Percentiles rank a stretch among this genome's conserved stretches.
Conservation (phyloP, 2,888 invertebrate species). For the Adelphocoris suturalis region DNA sequence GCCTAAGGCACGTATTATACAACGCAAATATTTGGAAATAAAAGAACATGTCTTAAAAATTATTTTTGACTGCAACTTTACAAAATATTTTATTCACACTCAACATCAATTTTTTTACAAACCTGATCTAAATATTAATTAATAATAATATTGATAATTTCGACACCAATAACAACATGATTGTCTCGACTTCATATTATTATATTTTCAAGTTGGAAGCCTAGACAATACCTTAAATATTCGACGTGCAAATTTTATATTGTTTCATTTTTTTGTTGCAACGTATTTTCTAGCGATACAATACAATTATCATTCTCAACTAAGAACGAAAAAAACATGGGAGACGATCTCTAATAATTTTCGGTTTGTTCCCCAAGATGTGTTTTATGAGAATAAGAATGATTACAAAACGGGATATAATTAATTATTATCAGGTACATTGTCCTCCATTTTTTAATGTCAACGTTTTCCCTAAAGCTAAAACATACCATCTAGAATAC, state of each 20-base stretch:
- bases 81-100: conserved; percentile 64
- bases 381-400: neutral
- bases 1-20: conserved; percentile 67
- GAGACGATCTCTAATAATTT: neutral
- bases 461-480: conserved; percentile 44
- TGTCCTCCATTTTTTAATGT: conserved; percentile 52
- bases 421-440: conserved; percentile 60
- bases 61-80: conserved; percentile 37
- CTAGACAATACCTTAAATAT: neutral
- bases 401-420: conserved; percentile 45
- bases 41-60: conserved; percentile 42
- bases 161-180: conserved; percentile 47
- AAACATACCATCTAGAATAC: neutral
- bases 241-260: neutral
- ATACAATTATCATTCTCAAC: neutral
- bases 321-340: conserved; percentile 4
- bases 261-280: neutral
- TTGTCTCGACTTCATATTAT: conserved; percentile 2
- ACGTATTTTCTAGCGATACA: conserved; percentile 4
- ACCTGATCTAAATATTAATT: conserved; percentile 37
- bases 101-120: conserved; percentile 48
- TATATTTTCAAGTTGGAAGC: neutral
- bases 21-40: conserved; percentile 32
- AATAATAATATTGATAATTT: conserved; percentile 46
- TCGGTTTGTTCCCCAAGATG: conserved; percentile 44